Base-by-base conservation (phyloP, 2,888 invertebrate genomes). In the Eristalis arbustorum region DNA sequence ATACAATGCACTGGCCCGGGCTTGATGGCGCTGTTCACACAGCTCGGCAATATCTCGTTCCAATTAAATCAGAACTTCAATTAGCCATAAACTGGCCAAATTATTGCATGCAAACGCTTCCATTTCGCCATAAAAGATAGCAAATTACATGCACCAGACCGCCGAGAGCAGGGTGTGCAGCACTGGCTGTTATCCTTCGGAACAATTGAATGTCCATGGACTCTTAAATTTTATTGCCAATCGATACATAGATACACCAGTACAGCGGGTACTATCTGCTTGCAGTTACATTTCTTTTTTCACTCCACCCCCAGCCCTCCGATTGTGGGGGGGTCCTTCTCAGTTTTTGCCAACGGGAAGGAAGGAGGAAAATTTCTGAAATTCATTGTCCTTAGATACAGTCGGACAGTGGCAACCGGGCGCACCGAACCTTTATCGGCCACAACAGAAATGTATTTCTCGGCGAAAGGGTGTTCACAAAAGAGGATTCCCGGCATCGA, bases 31-130 rank as follows among this genome's bases (percentile, higher is more conserved):
- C 49, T 49, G 49, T 49, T 49, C 18, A 18, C 31, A 31, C 10
- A 31, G 31, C 31, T 10, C 49, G 18, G 49, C 49, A 62, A 25
- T 71, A 63, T 78, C 74, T 79, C 56, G 40, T 68, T 75, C 67
- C 83, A 87, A 87, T 87, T 87, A 87, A 87, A 83, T 87, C 83
- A 72, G 71, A 79, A 79, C 83, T 87, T 83, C 83, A 87, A 83
- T 83, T 83, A 83, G 87, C 87, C 72, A 83, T 87, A 79, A 87
- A 87, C 78, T 87, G 83, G 75, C 49, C 67, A 68, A 87, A 83
- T 78, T 87, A 87, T 83, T 71, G 82, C 78, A 78, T 78, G 82
- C 85, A 82, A 78, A 82, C 78, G 68, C 64, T 71, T 71, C 57
- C 77, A 77, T 82, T 87, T 71, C 66, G 23, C 56, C 66, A 82